Evolutionary conservation across 2,888 invertebrate genomes (phyloP).

Genomic region (Crepidodera aurea): DNA sequence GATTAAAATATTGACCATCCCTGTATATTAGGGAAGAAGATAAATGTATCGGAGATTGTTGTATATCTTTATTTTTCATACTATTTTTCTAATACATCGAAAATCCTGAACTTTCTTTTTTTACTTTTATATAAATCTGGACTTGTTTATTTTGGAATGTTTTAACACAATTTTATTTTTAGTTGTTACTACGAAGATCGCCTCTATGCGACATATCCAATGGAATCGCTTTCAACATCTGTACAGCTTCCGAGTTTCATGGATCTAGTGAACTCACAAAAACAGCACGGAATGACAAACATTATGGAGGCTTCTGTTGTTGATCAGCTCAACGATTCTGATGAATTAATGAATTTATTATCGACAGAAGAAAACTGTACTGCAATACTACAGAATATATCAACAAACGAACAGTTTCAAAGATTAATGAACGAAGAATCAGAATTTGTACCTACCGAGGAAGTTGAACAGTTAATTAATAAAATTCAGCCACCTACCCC

Average conservation of each 20-base stretch:
- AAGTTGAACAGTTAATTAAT: constrained; percentile 40
- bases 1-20: too few species aligned
- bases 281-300: constrained; percentile 45
- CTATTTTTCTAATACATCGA: too few species aligned
- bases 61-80: too few species aligned
- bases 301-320: constrained; percentile 51
- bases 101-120: too few species aligned
- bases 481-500: constrained; percentile 30
- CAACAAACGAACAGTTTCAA: constrained; percentile 56
- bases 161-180: constrained; percentile 31
- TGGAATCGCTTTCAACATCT: constrained; percentile 39
- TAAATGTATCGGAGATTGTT: too few species aligned
- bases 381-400: constrained; percentile 57
- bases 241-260: constrained; percentile 43
- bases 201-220: constrained; percentile 47
- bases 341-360: constrained; percentile 57
- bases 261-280: constrained; percentile 47
- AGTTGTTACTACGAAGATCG: constrained; percentile 29
- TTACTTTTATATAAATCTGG: too few species aligned
- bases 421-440: constrained; percentile 51
- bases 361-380: constrained; percentile 57
- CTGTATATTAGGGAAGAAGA: too few species aligned
- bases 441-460: constrained; percentile 43
- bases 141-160: too few species aligned
- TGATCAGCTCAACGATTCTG: constrained; percentile 56